These are phyloP conservation scores for Gorsachius goisagi DNA, from an alignment of 2,113 vertebrate genomes.

Conservation along the genomic window DNA sequence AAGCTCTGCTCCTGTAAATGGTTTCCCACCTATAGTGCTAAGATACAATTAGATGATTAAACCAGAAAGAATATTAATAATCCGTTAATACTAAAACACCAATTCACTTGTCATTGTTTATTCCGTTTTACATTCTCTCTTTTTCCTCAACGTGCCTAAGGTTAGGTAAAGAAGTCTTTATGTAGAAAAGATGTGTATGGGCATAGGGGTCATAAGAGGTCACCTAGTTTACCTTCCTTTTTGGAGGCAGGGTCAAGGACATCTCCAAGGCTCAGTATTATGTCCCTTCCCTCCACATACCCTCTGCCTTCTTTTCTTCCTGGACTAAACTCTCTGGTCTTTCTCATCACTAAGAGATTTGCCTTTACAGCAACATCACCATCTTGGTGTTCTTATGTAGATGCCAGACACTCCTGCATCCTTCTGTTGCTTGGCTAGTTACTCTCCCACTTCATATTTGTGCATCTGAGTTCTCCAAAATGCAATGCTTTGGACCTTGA, in stretches of 20 bases:
- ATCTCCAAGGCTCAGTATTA: not conserved
- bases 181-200: not conserved
- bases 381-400: not conserved
- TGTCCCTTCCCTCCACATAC: not conserved
- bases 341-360: not conserved
- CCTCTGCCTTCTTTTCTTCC: not conserved
- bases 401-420: not conserved
- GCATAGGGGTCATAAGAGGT: not conserved
- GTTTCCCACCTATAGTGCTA: slow-evolving; percentile 24
- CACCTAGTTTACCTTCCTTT: not conserved
- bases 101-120: not conserved
- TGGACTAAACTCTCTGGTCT: not conserved
- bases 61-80: slow-evolving; percentile 11
- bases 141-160: not conserved
- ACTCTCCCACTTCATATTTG: not conserved
- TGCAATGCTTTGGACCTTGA: not conserved
- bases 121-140: not conserved
- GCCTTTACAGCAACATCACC: not conserved
- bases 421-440: not conserved
- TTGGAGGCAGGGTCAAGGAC: not conserved
- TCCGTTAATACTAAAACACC: not conserved
- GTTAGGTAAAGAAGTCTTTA: not conserved
- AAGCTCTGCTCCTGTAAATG: not conserved
- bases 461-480: not conserved
- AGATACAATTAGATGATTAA: slow-evolving; percentile 30